These are phyloP conservation scores for Hippopotamyrus pictus DNA, from an alignment of 2,797 vertebrate species.

Conservation along the genomic window DNA sequence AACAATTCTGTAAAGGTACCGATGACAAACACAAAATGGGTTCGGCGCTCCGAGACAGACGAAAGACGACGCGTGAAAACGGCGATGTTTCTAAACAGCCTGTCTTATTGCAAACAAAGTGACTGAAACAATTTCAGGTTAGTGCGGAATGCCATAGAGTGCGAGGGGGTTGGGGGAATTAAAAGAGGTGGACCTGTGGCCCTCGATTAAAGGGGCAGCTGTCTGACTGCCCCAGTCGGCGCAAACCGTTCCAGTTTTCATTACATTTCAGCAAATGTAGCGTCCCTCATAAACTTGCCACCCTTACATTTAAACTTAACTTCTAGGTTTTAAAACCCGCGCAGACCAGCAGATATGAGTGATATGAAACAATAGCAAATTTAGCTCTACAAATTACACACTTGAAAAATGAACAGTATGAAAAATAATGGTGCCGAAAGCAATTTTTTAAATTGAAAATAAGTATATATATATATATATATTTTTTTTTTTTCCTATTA, in stretches of 20 bases:
- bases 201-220: constrained; percentile 32
- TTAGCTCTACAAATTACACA: background rate
- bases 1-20: constrained; percentile 2
- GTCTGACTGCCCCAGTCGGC: background rate
- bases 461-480: background rate
- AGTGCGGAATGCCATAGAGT: constrained; percentile 43
- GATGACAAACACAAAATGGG: background rate
- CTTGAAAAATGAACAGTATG: background rate
- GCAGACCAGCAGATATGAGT: background rate
- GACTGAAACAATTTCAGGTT: constrained; percentile 35
- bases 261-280: background rate
- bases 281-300: background rate
- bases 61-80: constrained; percentile 27
- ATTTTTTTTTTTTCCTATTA: background rate
- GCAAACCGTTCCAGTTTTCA: background rate
- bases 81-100: constrained; percentile 30
- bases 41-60: constrained; percentile 16
- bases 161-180: constrained; percentile 23
- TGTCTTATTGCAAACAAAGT: constrained; percentile 39
- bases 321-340: background rate
- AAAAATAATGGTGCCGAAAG: background rate
- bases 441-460: background rate
- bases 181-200: constrained; percentile 17
- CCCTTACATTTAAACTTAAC: background rate
- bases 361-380: background rate